Evolutionary conservation across 2,113 vertebrate species (phyloP).

Genomic region (Meleagris gallopavo): DNA sequence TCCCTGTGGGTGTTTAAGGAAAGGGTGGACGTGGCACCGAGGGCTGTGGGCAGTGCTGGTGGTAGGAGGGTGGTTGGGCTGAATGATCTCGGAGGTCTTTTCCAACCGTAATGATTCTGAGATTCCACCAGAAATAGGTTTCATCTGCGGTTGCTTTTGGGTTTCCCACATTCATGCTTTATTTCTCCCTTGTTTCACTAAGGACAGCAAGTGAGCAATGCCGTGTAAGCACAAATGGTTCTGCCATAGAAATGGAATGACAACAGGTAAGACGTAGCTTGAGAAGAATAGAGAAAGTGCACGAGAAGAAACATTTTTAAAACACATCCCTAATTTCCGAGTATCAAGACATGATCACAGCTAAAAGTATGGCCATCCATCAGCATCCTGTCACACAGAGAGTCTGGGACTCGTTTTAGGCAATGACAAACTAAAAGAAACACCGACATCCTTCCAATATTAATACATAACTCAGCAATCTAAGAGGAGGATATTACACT

Average conservation of each 20-base stretch:
- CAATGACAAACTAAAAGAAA: constrained; percentile 40
- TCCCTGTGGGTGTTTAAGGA: too few relatives aligned
- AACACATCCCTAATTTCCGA: constrained; percentile 20
- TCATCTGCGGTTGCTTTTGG: not conserved
- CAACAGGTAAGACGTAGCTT: constrained; percentile 15
- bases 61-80: too few relatives aligned
- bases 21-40: too few relatives aligned
- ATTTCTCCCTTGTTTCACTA: not conserved
- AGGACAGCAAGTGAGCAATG: constrained; percentile 5
- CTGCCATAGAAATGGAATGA: constrained; percentile 25
- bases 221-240: constrained; percentile 23
- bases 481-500: constrained; percentile 41
- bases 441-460: not conserved
- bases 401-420: constrained; percentile 1
- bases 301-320: constrained; percentile 2
- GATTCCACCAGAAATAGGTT: too few relatives aligned
- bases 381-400: not conserved
- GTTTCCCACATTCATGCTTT: not conserved
- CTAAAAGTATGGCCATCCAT: constrained; percentile 18
- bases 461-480: constrained; percentile 43
- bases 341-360: constrained; percentile 5
- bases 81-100: too few relatives aligned
- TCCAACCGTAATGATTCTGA: too few relatives aligned
- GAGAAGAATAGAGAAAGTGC: constrained; percentile 48
- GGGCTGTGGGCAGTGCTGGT: too few relatives aligned